A percentile compares a stretch with the other conserved stretches of the same genome.
Conservation (phyloP, 2,888 invertebrate species). For the Megastigmus dorsalis region DNA sequence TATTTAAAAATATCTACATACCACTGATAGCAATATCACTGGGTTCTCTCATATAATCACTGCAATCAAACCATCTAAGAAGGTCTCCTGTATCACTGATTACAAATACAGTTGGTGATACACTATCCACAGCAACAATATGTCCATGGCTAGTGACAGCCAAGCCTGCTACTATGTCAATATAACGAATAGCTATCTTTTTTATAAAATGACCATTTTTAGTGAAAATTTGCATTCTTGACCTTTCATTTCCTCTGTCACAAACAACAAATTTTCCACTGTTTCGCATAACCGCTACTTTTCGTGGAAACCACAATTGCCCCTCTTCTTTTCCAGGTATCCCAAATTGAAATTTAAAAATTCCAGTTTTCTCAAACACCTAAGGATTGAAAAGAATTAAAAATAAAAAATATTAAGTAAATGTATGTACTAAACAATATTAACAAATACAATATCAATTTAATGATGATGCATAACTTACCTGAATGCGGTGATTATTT, state of each 20-base stretch:
- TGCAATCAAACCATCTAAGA: slow-evolving; percentile 97
- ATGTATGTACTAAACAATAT: no score
- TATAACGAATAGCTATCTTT: slow-evolving; percentile 93
- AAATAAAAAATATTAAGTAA: no score
- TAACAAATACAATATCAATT: no score
- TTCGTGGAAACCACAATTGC: slow-evolving; percentile 97
- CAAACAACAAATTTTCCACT: slow-evolving; percentile 96
- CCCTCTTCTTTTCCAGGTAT: slow-evolving; percentile 96
- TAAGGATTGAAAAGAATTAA: no score
- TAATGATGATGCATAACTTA: slow-evolving; percentile 64
- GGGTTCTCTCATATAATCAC: slow-evolving; percentile 97
- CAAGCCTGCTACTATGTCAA: slow-evolving; percentile 94
- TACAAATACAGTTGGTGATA: slow-evolving; percentile 96
- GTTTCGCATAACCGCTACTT: slow-evolving; percentile 92
- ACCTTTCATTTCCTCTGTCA: slow-evolving; percentile 96
- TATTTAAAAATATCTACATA: slow-evolving; percentile 64
- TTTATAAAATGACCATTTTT: slow-evolving; percentile 96
- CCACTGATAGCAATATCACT: slow-evolving; percentile 97
- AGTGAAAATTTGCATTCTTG: slow-evolving; percentile 97
- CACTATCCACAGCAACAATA: slow-evolving; percentile 97
- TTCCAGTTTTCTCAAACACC: slow-evolving; percentile 95
- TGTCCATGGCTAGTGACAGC: slow-evolving; percentile 94
- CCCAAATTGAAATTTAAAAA: slow-evolving; percentile 95
- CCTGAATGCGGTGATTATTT: slow-evolving; percentile 96
- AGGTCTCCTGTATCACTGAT: slow-evolving; percentile 94